Percentiles rank a stretch among this genome's conserved stretches.
Evolutionary conservation across 2,888 invertebrate genomes (phyloP).

Genomic region (Phyllotreta striolata): DNA sequence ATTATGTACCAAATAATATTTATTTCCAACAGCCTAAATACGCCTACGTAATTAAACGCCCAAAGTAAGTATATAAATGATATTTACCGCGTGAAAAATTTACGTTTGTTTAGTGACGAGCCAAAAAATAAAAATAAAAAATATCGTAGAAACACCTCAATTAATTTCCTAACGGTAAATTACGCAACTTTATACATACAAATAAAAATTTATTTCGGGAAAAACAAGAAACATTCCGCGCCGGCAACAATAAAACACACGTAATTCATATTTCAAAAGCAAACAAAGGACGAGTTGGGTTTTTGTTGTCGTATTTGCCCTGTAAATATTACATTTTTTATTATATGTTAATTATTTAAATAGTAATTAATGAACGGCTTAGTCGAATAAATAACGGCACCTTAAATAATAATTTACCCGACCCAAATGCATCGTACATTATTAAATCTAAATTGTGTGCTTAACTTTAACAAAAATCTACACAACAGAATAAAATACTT

Average conservation of each 20-base stretch:
- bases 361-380: constrained; percentile 38
- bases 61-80: no score
- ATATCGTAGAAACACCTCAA: constrained; percentile 14
- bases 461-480: no score
- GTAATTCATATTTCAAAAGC: constrained; percentile 38
- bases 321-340: constrained; percentile 40
- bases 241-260: constrained; percentile 38
- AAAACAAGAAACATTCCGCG: constrained; percentile 36
- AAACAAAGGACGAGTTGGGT: constrained; percentile 41
- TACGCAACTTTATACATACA: constrained; percentile 32
- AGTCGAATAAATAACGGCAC: constrained; percentile 40
- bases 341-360: constrained; percentile 47
- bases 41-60: no score
- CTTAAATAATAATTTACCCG: constrained; percentile 20
- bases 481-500: no score
- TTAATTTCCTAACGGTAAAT: constrained; percentile 39
- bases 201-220: constrained; percentile 40
- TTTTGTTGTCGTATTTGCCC: constrained; percentile 40
- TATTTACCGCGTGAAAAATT: no score
- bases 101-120: no score
- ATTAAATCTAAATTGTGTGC: no score
- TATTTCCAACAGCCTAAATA: no score
- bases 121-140: no score
- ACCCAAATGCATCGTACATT: no score
- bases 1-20: background rate